These are phyloP conservation scores for Fratercula arctica DNA, from an alignment of 2,797 vertebrate species.

Conservation along the genomic window DNA sequence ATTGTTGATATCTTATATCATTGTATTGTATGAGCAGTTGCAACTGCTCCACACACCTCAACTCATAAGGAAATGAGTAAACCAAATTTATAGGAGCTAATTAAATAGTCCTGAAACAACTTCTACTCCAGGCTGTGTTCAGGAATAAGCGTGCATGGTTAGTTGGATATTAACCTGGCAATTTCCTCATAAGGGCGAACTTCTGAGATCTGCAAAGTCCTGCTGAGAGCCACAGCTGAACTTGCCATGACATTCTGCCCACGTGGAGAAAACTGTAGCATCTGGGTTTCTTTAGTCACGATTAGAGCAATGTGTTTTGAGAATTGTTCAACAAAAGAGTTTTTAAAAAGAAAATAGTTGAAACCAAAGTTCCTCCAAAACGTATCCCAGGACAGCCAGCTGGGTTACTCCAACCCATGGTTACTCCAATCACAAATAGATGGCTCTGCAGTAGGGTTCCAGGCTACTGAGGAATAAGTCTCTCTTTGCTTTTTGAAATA, in stretches of 20 bases:
- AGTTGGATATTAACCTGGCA: neutral
- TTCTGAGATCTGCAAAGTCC: neutral
- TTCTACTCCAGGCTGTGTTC: neutral
- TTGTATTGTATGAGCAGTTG: neutral
- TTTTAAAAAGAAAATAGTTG: neutral
- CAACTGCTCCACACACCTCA: neutral
- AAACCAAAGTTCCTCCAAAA: neutral
- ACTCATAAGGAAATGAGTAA: neutral
- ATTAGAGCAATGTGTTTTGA: neutral
- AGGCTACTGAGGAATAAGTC: neutral
- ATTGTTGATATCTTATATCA: too few relatives aligned
- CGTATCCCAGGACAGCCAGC: rapidly evolving
- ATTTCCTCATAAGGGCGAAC: neutral
- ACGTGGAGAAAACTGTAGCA: neutral
- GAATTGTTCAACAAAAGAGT: neutral
- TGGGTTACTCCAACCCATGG: rapidly evolving
- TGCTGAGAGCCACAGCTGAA: neutral
- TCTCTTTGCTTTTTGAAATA: neutral
- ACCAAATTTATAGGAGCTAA: neutral
- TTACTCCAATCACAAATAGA: neutral
- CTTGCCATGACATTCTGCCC: neutral
- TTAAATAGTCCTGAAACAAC: neutral
- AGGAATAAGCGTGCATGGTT: neutral
- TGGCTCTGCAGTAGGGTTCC: neutral
- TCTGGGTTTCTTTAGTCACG: neutral